These are phyloP conservation scores for Tetranychus truncatus DNA, from an alignment of 2,888 invertebrate genomes.

Conservation along the genomic window DNA sequence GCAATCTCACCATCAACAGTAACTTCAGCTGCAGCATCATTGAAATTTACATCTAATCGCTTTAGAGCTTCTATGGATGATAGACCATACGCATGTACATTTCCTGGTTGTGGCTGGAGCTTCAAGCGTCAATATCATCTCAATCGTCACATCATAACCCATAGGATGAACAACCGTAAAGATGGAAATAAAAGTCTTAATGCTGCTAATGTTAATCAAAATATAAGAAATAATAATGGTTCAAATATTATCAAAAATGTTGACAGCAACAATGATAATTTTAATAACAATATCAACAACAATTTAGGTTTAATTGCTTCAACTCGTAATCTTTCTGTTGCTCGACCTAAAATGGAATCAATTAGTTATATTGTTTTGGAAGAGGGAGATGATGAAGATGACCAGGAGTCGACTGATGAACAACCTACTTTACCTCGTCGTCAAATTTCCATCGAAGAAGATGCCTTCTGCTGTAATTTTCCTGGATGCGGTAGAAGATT, in stretches of 20 bases:
- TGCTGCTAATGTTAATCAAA: not conserved
- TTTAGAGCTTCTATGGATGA: not conserved
- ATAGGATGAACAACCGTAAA: conserved; percentile 6
- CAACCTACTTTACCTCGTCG: not conserved
- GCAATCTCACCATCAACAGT: not conserved
- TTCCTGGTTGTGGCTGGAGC: conserved; percentile 12
- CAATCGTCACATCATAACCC: conserved; percentile 13
- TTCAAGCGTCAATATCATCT: conserved; percentile 15
- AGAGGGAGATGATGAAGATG: not conserved
- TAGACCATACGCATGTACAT: conserved; percentile 13
- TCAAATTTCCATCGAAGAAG: not conserved
- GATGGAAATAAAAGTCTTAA: not conserved
- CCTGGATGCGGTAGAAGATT: conserved; percentile 12
- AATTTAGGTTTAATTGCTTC: not conserved
- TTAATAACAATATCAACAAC: not conserved
- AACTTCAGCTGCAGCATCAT: not conserved
- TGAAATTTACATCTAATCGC: no score
- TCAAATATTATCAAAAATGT: not conserved
- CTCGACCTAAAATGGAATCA: not conserved
- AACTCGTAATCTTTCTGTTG: not conserved
- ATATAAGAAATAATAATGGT: not conserved
- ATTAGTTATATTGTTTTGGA: not conserved
- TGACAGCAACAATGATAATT: not conserved
- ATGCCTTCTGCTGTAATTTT: conserved; percentile 9
- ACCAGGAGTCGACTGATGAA: not conserved